Base-by-base conservation (phyloP, 1,140 invertebrate genomes). In the Drosophila parabipectinata region DNA sequence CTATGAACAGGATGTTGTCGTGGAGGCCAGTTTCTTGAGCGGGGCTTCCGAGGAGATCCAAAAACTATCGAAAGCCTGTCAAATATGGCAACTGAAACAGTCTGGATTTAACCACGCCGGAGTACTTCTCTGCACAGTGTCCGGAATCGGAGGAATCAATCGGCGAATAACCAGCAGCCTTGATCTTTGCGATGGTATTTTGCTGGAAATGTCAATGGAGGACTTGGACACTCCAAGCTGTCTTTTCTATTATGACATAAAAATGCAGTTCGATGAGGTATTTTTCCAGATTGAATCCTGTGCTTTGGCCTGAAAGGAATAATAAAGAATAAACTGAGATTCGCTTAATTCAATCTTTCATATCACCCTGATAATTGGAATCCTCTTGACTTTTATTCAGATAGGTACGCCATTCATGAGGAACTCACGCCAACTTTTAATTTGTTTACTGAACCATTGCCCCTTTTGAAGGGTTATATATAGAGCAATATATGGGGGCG, bases 161-260 rank as follows among this genome's bases (percentile, higher is more conserved):
- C 74, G 72, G 30, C 59, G 73, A 3, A 18, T 72, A 48, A 5
- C 7, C n/a, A 9, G 10, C 5, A 39, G 58, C 14, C 59, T 62
- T 15, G 59, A 59, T 18, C 30, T 77, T 0, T 77, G 66, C 37
- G 21, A 55, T n/a, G 74, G 59, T 10, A 77, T 77, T 12, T 26
- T 77, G 18, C 41, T 77, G 44, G 74, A 77, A 45, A 50, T 72
- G 66, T 30, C 59, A 10, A 3, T 32, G 14, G 66, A 77, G 52
- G 66, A 72, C 10, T 39, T 77, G 51, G 58, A 77, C 14, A 77
- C 73, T 12, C 64, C 58, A 4, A 72, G 78, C 34, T 80, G 78
- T 34, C 45, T 48, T 4, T 53, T 41, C 24, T 80, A 80, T 32
- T 53, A 76, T 4, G 44, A 76, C 1, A 24, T 79, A 3, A 79